A percentile compares a stretch with the other conserved stretches of the same genome.
Conservation (phyloP, 2,888 invertebrate species). For the Zeuzera pyrina region DNA sequence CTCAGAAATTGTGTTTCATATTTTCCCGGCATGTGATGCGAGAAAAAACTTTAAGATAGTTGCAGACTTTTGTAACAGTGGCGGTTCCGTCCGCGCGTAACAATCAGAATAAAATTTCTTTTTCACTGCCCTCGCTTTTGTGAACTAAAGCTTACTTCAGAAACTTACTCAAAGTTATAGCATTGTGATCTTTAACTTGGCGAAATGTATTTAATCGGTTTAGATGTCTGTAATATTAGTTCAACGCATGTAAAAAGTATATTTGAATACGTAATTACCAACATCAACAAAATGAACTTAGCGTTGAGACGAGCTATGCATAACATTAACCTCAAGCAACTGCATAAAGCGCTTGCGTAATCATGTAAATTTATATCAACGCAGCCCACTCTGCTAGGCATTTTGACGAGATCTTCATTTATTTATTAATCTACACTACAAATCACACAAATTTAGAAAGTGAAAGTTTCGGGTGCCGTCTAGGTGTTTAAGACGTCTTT, state of each 20-base stretch:
- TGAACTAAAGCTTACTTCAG: too few relatives aligned
- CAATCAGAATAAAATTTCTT: conserved; percentile 24
- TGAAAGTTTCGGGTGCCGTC: conserved; percentile 25
- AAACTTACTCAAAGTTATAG: conserved; percentile 13
- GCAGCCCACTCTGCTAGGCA: conserved; percentile 35
- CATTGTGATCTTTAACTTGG: too few relatives aligned
- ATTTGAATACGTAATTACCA: neutral
- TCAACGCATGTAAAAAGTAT: neutral
- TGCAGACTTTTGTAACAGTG: conserved; percentile 28
- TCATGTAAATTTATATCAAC: conserved; percentile 47
- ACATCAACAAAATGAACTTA: conserved; percentile 26
- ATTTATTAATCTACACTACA: conserved; percentile 17
- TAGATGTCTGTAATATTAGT: too few relatives aligned
- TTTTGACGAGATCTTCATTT: conserved; percentile 29
- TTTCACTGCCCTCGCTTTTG: too few relatives aligned
- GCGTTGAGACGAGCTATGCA: conserved; percentile 36
- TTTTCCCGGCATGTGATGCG: conserved; percentile 45
- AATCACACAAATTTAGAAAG: conserved; percentile 24
- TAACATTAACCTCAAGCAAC: conserved; percentile 38
- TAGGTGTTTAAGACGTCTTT: conserved; percentile 5
- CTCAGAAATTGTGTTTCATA: conserved; percentile 58
- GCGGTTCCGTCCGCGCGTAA: conserved; percentile 19
- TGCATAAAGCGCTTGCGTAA: conserved; percentile 47
- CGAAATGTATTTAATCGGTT: too few relatives aligned
- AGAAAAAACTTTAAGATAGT: conserved; percentile 47